Base-by-base conservation (phyloP, 2,113 vertebrate species). In the Poeciliopsis prolifica region DNA sequence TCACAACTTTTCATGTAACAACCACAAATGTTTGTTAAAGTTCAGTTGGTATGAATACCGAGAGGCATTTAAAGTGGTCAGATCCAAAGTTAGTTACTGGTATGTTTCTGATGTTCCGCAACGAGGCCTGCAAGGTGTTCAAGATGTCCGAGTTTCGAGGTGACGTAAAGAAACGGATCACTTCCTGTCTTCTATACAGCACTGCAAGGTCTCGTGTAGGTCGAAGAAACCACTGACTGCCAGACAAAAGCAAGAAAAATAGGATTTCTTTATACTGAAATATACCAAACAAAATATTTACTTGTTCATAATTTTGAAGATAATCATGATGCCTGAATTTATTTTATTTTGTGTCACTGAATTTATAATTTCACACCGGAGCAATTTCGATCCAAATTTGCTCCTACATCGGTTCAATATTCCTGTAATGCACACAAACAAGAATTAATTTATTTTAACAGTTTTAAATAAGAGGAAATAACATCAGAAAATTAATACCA, bases 21-120 rank as follows among this genome's bases (percentile, higher is more conserved):
- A n/a, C 7, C 51, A 58, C 22, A 58, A 58, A n/a, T 24, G 17
- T 58, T 3, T 58, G 51, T 9, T 24, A 58, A 58, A 10, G 8
- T 58, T 24, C 22, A 58, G 51, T 58, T n/a, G 51, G 51, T 24
- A 10, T 24, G 24, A 58, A 48, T 48, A 54, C 19, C 15, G 9
- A 58, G 9, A n/a, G 24, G 51, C 22, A 8, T n/a, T 58, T 24
- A 58, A 24, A 9, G 5, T 12, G 35, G 22, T n/a, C n/a, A 11
- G 30, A 60, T 33, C 5, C 10, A 30, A 26, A 28, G n/a, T 19
- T 14, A 28, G 44, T 89, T 93, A 97, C 95, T 71, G 96, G 96
- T 76, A 98, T 96, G 28, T 97, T 99, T 92, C 95, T 96, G 91
- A 99, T 96, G 90, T 96, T 96, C 84, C 95, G 94, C 74, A 99